Evolutionary conservation across 2,888 invertebrate species (phyloP), one percentile per base, ranked within the genome.

Genomic region (Odontomyia ornata): DNA sequence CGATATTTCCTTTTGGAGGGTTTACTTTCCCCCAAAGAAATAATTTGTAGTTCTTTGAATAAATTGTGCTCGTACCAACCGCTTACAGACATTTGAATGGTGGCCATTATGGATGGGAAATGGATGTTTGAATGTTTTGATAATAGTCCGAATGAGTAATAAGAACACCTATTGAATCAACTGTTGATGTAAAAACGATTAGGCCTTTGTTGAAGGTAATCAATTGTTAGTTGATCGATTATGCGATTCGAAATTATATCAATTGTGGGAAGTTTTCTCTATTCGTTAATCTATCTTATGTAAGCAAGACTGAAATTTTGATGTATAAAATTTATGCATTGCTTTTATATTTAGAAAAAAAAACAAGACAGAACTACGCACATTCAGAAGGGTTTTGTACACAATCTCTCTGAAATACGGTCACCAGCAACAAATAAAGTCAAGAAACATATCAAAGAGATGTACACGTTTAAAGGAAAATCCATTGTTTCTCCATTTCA

Each of bases 101-200:
- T 25, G 11, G 57, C 57, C 11, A 36, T 60, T 60, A 23, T 5
- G 36, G 36, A 23, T 60, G 25, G 18, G 57, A 23, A 60, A 60
- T 60, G 57, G 21, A 23, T 60, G 57, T 9, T 23, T 60, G 52
- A 52, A 18, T 18, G 52, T 52, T 60, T 25, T 25, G 25, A 60
- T 60, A 60, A 60, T 60, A 60, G 57, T 60, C 21, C 25, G 57
- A 60, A 60, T 25, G 57, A 60, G 57, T 9, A 60, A 21, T 60
- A 60, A 25, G 57, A 60, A 25, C 57, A 60, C 57, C 57, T 25
- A 23, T 60, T 60, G 57, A 60, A 18, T 23, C 57, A 60, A 60
- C 57, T 60, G 57, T 60, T 60, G 57, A 60, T 60, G 57, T 60
- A 60, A 25, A 60, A 60, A 60, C 21, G 23, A 60, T 60, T 60